phyloP scores from a whole-genome alignment of 2,113 vertebrate genomes.

The Mobula birostris region DNA sequence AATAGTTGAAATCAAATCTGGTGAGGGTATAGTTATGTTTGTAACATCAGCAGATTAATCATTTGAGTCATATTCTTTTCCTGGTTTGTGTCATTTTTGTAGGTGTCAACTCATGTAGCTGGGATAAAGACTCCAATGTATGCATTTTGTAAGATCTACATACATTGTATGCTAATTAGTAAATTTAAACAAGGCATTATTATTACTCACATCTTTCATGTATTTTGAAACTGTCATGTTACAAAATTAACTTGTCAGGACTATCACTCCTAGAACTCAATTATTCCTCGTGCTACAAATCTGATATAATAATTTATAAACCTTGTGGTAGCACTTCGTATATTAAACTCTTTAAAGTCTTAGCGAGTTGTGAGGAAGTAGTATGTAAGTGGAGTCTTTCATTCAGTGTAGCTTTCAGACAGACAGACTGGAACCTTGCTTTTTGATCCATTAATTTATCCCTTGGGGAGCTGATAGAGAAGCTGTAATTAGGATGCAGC shows the following conservation, averaged over 20 bases:
- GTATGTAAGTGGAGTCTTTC: too few relatives aligned
- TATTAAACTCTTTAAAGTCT: too few relatives aligned
- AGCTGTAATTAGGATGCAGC: not conserved
- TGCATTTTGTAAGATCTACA: not conserved
- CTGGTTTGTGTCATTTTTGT: conserved; percentile 20
- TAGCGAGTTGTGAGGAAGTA: too few relatives aligned
- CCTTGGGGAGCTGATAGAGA: not conserved
- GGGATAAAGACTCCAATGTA: not conserved
- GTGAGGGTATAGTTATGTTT: not conserved
- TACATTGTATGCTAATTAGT: not conserved
- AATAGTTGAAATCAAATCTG: not conserved
- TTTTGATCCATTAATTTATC: not conserved
- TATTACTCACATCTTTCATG: conserved; percentile 32
- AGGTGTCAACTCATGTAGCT: not conserved
- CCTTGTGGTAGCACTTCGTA: too few relatives aligned
- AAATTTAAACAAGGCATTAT: conserved; percentile 34
- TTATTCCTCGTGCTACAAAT: not conserved
- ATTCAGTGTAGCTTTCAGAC: too few relatives aligned
- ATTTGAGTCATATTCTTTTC: not conserved
- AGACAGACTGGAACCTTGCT: too few relatives aligned
- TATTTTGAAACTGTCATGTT: conserved; percentile 28
- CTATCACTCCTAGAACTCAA: not conserved
- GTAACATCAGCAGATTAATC: conserved; percentile 18
- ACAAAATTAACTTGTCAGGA: conserved; percentile 30
- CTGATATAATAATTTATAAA: conserved; percentile 21